These are phyloP conservation scores for Anser brachyrhynchus DNA, from an alignment of 2,113 vertebrate species.

Conservation along the genomic window DNA sequence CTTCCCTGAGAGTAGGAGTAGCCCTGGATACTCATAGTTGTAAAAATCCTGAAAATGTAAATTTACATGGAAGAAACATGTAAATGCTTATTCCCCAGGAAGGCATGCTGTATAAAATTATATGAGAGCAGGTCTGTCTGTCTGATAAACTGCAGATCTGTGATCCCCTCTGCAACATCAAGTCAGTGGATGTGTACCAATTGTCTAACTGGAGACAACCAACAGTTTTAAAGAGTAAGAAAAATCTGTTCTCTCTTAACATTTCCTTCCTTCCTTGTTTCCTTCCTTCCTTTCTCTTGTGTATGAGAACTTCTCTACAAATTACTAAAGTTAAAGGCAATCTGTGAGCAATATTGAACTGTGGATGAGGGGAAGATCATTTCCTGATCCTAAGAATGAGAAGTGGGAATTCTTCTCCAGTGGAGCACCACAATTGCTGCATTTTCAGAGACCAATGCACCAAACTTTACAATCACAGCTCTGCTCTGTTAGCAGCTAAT, in stretches of 20 bases:
- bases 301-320: background rate
- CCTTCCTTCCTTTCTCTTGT: too few relatives aligned
- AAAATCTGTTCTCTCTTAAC: background rate
- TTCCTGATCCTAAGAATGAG: background rate
- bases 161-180: background rate
- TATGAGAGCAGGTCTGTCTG: background rate
- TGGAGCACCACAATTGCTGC: background rate
- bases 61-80: background rate
- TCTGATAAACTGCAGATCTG: background rate
- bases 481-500: background rate
- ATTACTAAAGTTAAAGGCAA: background rate
- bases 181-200: background rate
- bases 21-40: background rate
- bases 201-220: background rate
- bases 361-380: background rate
- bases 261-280: background rate
- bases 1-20: background rate
- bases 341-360: background rate
- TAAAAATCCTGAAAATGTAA: background rate
- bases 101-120: background rate
- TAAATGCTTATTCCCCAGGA: background rate
- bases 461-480: background rate
- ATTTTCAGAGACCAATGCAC: background rate
- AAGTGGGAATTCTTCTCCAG: background rate
- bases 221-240: background rate